Percentiles rank a stretch among this genome's conserved stretches.
phyloP scores from a whole-genome alignment of 2,797 vertebrate genomes.

The Helarctos malayanus region DNA sequence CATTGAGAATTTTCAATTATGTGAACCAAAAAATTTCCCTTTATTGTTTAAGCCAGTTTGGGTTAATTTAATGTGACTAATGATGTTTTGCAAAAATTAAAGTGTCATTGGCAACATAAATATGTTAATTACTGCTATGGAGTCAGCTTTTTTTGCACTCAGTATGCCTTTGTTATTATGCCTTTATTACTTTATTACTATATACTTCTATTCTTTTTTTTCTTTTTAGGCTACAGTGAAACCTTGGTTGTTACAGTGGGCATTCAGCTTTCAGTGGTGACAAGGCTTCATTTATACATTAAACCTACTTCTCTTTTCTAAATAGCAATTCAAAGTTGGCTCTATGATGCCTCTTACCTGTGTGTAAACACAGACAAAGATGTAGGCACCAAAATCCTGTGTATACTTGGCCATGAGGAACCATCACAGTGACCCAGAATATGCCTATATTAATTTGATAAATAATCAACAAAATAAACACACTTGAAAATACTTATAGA shows the following conservation, averaged over 20 bases:
- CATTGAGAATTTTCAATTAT: background rate
- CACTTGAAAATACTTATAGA: background rate
- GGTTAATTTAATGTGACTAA: background rate
- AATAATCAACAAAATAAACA: background rate
- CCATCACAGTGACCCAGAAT: background rate
- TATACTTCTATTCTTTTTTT: background rate
- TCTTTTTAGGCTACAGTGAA: background rate
- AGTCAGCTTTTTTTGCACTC: background rate
- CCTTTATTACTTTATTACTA: background rate
- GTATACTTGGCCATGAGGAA: background rate
- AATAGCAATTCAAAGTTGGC: background rate
- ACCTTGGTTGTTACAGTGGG: background rate
- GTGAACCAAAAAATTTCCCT: background rate
- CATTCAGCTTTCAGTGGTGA: background rate
- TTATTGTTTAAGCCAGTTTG: background rate
- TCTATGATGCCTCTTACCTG: background rate
- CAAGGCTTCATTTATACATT: background rate
- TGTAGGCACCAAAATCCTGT: background rate
- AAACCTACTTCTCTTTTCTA: background rate
- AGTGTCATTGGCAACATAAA: background rate
- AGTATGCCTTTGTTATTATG: no score
- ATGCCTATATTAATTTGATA: background rate
- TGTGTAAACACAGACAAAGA: background rate
- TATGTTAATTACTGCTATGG: background rate
- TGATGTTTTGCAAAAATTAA: background rate